Conservation (phyloP, 2,113 vertebrate genomes). For the Xenopus laevis region DNA sequence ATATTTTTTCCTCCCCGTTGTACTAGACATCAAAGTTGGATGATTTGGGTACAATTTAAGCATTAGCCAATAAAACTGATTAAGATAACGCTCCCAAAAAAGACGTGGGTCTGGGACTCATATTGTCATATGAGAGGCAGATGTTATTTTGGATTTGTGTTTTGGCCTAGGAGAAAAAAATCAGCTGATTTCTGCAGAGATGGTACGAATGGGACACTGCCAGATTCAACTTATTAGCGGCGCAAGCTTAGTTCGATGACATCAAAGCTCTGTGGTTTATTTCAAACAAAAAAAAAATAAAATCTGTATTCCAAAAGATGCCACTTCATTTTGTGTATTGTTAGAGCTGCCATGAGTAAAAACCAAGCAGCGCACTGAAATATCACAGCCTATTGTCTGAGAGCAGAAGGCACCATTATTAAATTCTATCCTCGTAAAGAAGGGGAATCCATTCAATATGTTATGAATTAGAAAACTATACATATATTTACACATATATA, state of each 20-base stretch:
- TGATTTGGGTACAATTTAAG: conserved; percentile 54
- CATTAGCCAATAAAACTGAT: conserved; percentile 88
- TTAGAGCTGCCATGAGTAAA: conserved; percentile 39
- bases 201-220: conserved; percentile 45
- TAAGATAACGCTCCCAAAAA: conserved; percentile 82
- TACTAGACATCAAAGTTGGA: conserved; percentile 36
- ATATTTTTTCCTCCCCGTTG: conserved; percentile 46
- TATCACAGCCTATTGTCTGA: conserved; percentile 17
- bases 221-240: conserved; percentile 40
- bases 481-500: no score
- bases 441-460: not conserved
- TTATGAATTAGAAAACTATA: not conserved
- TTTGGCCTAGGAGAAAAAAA: conserved; percentile 61
- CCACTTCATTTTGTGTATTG: conserved; percentile 23
- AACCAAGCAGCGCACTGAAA: conserved; percentile 16
- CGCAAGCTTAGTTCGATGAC: conserved; percentile 11
- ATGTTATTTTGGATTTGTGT: conserved; percentile 71
- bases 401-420: conserved; percentile 14
- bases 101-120: conserved; percentile 76
- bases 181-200: conserved; percentile 62
- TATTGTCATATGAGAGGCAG: conserved; percentile 83
- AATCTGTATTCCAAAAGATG: not conserved
- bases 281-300: conserved; percentile 23
- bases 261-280: conserved; percentile 39
- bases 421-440: conserved; percentile 7